Percentiles rank a stretch among this genome's conserved stretches.
These are phyloP conservation scores for Cheilosia vernalis DNA, from an alignment of 2,888 invertebrate genomes.

Conservation along the genomic window DNA sequence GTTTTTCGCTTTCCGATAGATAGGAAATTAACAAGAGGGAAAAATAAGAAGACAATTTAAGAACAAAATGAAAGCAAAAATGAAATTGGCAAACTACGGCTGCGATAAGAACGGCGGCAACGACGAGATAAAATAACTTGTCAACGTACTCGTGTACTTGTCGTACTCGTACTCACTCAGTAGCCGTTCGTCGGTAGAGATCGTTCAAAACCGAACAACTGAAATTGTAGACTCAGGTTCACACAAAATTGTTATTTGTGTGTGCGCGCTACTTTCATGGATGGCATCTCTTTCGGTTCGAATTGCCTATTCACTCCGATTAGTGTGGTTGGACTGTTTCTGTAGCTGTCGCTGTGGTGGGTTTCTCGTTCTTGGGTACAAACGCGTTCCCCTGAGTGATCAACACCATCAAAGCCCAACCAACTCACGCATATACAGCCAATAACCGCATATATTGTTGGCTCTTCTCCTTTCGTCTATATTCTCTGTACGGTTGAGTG, in stretches of 20 bases:
- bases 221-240: conserved; percentile 48
- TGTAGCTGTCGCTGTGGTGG: background rate
- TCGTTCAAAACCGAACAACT: conserved; percentile 70
- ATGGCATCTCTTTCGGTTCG: conserved; percentile 26
- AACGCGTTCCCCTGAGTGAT: conserved; percentile 31
- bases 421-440: background rate
- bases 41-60: background rate
- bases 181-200: conserved; percentile 62
- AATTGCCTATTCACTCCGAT: background rate
- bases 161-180: conserved; percentile 64
- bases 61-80: conserved; percentile 13
- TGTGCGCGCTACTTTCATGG: conserved; percentile 19
- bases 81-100: conserved; percentile 34
- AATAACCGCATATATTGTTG: background rate
- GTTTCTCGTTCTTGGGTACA: background rate
- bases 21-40: background rate
- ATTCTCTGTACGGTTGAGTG: conserved; percentile 36
- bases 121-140: conserved; percentile 57
- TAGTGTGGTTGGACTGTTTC: background rate
- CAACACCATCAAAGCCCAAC: background rate
- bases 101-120: conserved; percentile 49
- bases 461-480: conserved; percentile 26
- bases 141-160: conserved; percentile 67
- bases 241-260: conserved; percentile 42
- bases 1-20: conserved; percentile 6